Conservation (phyloP, 2,888 invertebrate genomes). For the Harmothoe impar region DNA sequence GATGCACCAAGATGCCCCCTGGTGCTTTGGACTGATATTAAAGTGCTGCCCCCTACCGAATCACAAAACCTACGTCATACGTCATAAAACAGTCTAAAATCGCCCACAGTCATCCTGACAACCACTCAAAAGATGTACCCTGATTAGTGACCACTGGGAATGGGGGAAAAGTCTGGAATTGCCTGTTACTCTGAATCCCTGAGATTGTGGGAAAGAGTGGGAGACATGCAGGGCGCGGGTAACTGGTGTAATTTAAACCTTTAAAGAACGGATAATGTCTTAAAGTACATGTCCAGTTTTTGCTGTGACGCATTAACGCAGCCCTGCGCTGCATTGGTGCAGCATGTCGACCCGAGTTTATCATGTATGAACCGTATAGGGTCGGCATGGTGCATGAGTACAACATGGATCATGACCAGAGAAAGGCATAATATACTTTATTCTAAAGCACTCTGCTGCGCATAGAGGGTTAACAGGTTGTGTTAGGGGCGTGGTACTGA, state of each 20-base stretch:
- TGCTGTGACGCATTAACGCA: too few species aligned
- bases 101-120: constrained; percentile 13
- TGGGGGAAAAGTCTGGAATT: not conserved
- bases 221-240: not conserved
- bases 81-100: not conserved
- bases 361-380: too few species aligned
- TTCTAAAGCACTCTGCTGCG: too few species aligned
- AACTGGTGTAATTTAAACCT: not conserved
- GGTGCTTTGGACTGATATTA: not conserved
- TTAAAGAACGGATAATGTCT: too few species aligned
- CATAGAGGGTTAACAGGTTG: constrained; percentile 6
- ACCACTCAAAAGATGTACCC: not conserved
- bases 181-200: constrained; percentile 15
- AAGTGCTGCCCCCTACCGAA: not conserved
- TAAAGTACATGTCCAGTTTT: too few species aligned
- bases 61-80: not conserved
- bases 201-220: not conserved
- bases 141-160: not conserved
- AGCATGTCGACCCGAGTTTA: too few species aligned
- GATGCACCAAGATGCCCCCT: not conserved
- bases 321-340: too few species aligned
- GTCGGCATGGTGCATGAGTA: too few species aligned
- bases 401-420: too few species aligned
- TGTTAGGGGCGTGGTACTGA: not conserved
- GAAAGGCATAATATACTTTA: too few species aligned